Base-by-base conservation (phyloP, 2,888 invertebrate species). In the Autographa pulchrina region DNA sequence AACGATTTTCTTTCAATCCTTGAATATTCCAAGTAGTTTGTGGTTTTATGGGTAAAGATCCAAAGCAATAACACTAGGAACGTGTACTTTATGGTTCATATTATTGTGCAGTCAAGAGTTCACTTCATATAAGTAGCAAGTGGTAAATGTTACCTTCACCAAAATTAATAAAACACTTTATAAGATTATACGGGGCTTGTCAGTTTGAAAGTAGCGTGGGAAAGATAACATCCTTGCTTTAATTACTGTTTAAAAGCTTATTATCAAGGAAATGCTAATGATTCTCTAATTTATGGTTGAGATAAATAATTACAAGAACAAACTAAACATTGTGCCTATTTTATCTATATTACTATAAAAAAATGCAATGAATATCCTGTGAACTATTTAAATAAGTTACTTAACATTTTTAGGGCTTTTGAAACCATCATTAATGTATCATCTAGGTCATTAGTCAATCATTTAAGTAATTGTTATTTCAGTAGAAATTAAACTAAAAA, bases 1-100 rank as follows among this genome's bases (percentile, higher is more conserved):
- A 80, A 70, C 65, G 65, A 62, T 77, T 70, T 75, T 81, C 67
- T 76, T 76, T 62, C 61, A 62, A 54, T 54, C 60, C 66, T 48
- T 32, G 60, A 31, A 18, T 61, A 65, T 25, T 25, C 61, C 11
- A 18, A 38, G 13, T 35, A 64, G 35, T 41, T 14, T 20, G 32
- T 35, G 35, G 35, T 38, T 60, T 54, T 64, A 38, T 14, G 14
- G 35, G 18, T 16, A n/a, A 16, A 48, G 48, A n/a, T 48, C 48
- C n/a, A n/a, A 48, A 7, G 48, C 6, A 48, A n/a, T 48, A n/a
- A 7, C n/a, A 48, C n/a, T 48, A 48, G n/a, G 16, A 38, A 48
- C 16, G 16, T n/a, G n/a, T 48, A 48, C 7, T 48, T 48, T 48
- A 48, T 48, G n/a, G n/a, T n/a, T 48, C 6, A n/a, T 48, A 48